phyloP scores from a whole-genome alignment of 2,888 invertebrate genomes.

The Leucophenga montana region DNA sequence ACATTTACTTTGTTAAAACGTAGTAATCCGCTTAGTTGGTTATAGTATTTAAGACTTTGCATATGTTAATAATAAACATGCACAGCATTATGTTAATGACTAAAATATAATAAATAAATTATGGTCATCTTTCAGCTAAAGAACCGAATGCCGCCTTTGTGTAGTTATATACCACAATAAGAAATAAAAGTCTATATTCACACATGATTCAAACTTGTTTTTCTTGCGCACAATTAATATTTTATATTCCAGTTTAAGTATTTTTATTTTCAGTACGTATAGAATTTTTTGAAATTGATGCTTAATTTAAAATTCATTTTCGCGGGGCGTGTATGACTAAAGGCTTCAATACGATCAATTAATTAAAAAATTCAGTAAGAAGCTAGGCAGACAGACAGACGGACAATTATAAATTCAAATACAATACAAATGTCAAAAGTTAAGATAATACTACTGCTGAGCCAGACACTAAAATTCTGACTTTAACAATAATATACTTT shows the following conservation, averaged over 20 bases:
- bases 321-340: constrained; percentile 6
- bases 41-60: too few species aligned
- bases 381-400: neutral
- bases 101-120: too few species aligned
- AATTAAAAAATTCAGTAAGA: neutral
- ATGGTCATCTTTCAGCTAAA: too few species aligned
- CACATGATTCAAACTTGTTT: constrained; percentile 8
- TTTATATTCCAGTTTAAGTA: neutral
- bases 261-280: neutral
- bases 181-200: too few species aligned
- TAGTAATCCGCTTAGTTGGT: too few species aligned
- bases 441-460: neutral
- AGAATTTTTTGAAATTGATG: constrained; percentile 3
- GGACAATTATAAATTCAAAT: neutral
- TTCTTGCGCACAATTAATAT: neutral
- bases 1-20: too few species aligned
- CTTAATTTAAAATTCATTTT: constrained; percentile 21
- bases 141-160: neutral
- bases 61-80: too few species aligned
- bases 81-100: too few species aligned
- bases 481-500: neutral
- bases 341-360: neutral
- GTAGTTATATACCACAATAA: too few species aligned
- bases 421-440: constrained; percentile 18
- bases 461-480: too few species aligned